A percentile compares a stretch with the other conserved stretches of the same genome.
Evolutionary conservation across 2,113 vertebrate genomes (phyloP).

Genomic region (Epinephelus cyanopodus): DNA sequence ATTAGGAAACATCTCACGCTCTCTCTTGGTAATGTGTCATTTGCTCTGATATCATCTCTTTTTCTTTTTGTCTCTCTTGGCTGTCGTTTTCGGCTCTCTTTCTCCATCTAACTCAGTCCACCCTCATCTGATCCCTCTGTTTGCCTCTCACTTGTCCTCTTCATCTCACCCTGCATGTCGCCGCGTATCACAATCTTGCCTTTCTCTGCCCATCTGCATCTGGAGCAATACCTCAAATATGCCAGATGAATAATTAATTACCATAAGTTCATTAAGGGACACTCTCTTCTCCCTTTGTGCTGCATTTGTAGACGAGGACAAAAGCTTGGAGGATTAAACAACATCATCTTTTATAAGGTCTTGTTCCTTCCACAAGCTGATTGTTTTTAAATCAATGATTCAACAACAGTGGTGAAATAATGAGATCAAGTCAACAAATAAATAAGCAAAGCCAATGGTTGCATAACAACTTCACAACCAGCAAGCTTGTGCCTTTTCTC

Average conservation of each 20-base stretch:
- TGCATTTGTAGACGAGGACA: not conserved
- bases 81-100: constrained; percentile 9
- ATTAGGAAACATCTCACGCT: constrained; percentile 43
- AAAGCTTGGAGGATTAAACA: not conserved
- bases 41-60: constrained; percentile 58
- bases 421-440: constrained; percentile 6
- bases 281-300: constrained; percentile 1
- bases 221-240: constrained; percentile 20
- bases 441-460: not conserved
- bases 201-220: constrained; percentile 26
- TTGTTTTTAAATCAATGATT: not conserved
- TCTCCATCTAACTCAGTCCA: constrained; percentile 29
- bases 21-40: constrained; percentile 56
- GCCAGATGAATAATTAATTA: constrained; percentile 49
- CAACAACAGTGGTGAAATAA: constrained; percentile 10
- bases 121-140: constrained; percentile 26
- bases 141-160: constrained; percentile 17
- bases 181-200: constrained; percentile 39
- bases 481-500: not conserved
- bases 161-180: constrained; percentile 25
- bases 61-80: constrained; percentile 37
- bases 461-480: not conserved
- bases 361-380: not conserved
- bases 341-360: not conserved
- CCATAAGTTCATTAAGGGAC: constrained; percentile 15